phyloP scores from a whole-genome alignment of 2,113 vertebrate genomes.

The human region GRCh38 chr1:18717501-18718000 shows the following conservation, averaged over 20 bases:
- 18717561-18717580: no score
- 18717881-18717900: background rate
- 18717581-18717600: no score
- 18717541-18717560: background rate
- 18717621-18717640: background rate
- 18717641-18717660: background rate
- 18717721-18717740: fast-evolving
- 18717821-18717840: background rate
- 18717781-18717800: background rate
- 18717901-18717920: background rate
- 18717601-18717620: background rate
- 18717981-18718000: background rate
- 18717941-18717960: background rate
- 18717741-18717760: background rate
- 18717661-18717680: background rate
- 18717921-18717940: background rate
- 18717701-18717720: fast-evolving
- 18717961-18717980: background rate
- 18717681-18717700: background rate
- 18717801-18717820: background rate
- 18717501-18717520: background rate
- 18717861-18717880: background rate
- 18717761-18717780: fast-evolving
- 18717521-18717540: background rate
- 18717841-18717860: background rate